These are phyloP conservation scores for Gambusia affinis DNA, from an alignment of 2,113 vertebrate species.

Conservation along the genomic window DNA sequence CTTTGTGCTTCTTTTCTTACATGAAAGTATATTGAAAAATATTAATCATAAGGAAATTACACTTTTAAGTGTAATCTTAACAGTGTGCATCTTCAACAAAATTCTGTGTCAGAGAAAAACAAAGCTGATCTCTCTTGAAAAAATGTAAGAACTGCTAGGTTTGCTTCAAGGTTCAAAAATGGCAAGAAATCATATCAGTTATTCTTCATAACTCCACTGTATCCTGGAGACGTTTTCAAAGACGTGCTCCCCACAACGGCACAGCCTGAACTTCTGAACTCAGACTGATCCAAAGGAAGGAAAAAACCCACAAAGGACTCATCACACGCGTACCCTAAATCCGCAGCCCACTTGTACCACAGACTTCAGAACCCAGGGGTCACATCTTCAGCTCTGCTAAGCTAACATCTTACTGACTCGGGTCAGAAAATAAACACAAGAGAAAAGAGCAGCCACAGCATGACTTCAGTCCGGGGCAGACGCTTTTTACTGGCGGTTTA, in stretches of 20 bases:
- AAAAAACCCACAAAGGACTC: slow-evolving; percentile 39
- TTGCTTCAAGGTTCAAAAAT: slow-evolving; percentile 6
- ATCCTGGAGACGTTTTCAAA: slow-evolving; percentile 8
- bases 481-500: slow-evolving; percentile 50
- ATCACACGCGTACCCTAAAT: slow-evolving; percentile 44
- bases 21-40: slow-evolving; percentile 29
- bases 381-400: slow-evolving; percentile 49
- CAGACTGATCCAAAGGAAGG: slow-evolving; percentile 26
- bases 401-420: slow-evolving; percentile 60
- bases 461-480: slow-evolving; percentile 29
- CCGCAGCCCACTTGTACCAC: slow-evolving; percentile 49
- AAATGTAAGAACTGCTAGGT: background rate
- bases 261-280: slow-evolving; percentile 58
- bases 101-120: background rate
- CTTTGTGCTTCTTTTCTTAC: slow-evolving; percentile 4
- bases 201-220: background rate
- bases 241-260: slow-evolving; percentile 13
- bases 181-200: background rate
- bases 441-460: slow-evolving; percentile 35
- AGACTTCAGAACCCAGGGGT: slow-evolving; percentile 52
- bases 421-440: slow-evolving; percentile 62
- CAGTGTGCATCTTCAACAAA: background rate
- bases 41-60: slow-evolving; percentile 34
- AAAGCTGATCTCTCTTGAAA: background rate
- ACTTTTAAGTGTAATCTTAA: background rate